Conservation (phyloP, 2,113 vertebrate species). For the Argyrosomus japonicus region DNA sequence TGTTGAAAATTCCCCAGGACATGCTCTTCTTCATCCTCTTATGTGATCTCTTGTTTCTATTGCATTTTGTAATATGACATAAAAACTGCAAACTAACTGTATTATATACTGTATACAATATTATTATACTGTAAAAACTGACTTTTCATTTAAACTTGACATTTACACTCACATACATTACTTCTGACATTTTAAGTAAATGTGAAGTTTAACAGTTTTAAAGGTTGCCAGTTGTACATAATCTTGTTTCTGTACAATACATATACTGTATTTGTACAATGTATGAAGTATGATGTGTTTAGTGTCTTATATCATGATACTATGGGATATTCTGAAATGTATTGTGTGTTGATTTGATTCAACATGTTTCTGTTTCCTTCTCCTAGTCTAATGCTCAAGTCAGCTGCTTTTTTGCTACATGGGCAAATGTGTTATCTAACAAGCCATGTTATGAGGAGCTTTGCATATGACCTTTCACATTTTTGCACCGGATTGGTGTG, state of each 20-base stretch:
- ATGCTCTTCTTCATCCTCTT: conserved; percentile 1
- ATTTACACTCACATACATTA: background rate
- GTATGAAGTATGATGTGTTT: background rate
- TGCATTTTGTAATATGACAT: background rate
- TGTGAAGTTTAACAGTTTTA: background rate
- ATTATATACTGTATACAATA: background rate
- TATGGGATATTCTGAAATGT: background rate
- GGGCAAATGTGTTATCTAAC: conserved; percentile 19
- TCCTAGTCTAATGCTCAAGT: conserved; percentile 53
- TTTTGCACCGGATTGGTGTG: conserved; percentile 63
- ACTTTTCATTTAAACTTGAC: background rate
- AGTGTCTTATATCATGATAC: background rate
- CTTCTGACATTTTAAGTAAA: background rate
- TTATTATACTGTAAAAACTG: background rate
- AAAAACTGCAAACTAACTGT: background rate
- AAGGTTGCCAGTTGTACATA: background rate
- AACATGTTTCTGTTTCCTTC: background rate
- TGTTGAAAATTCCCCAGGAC: conserved; percentile 17
- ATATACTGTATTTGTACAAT: too few species aligned
- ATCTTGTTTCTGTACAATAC: background rate
- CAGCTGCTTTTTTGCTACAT: conserved; percentile 71
- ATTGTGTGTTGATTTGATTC: conserved; percentile 45
- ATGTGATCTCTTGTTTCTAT: background rate
- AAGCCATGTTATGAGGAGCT: conserved; percentile 18
- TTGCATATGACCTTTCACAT: conserved; percentile 50